A percentile compares a stretch with the other conserved stretches of the same genome.
These are phyloP conservation scores for Lithobates sylvaticus DNA, from an alignment of 2,797 vertebrate species.

Conservation along the genomic window DNA sequence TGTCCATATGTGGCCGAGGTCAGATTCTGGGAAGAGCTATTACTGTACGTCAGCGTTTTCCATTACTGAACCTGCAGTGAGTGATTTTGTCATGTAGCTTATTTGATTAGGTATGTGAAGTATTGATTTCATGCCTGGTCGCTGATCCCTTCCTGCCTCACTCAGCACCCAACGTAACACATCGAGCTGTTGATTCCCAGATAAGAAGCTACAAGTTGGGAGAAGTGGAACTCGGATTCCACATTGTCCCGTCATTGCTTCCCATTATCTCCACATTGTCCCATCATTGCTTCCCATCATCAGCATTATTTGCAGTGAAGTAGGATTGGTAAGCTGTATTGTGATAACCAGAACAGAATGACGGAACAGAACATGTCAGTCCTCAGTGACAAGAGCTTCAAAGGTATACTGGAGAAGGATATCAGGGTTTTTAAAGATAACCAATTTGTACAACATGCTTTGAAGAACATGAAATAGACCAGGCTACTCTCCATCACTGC, in stretches of 20 bases:
- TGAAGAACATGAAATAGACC: slow-evolving; percentile 29
- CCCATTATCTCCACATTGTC: neutral
- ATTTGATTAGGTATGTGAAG: neutral
- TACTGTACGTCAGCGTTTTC: neutral
- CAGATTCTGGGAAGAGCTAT: neutral
- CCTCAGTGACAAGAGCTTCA: slow-evolving; percentile 21
- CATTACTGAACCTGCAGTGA: neutral
- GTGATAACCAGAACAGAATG: slow-evolving; percentile 13
- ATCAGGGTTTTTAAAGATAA: slow-evolving; percentile 37
- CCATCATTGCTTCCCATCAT: neutral
- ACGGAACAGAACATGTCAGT: slow-evolving; percentile 23
- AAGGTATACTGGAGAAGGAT: slow-evolving; percentile 29
- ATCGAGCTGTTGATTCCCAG: neutral
- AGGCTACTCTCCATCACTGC: neutral
- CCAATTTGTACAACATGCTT: slow-evolving; percentile 41
- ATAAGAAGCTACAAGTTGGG: slow-evolving; percentile 20
- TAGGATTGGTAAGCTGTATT: slow-evolving; percentile 11
- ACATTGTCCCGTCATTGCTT: neutral
- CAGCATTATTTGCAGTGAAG: slow-evolving; percentile 15
- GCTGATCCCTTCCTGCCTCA: neutral
- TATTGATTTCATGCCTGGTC: neutral
- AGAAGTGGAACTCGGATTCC: neutral
- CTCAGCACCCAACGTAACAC: neutral
- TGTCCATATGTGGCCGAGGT: neutral
- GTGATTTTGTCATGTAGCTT: slow-evolving; percentile 1